These are phyloP conservation scores for Microctenopoma steveboyesi DNA, from an alignment of 2,797 vertebrate genomes.

Conservation along the genomic window DNA sequence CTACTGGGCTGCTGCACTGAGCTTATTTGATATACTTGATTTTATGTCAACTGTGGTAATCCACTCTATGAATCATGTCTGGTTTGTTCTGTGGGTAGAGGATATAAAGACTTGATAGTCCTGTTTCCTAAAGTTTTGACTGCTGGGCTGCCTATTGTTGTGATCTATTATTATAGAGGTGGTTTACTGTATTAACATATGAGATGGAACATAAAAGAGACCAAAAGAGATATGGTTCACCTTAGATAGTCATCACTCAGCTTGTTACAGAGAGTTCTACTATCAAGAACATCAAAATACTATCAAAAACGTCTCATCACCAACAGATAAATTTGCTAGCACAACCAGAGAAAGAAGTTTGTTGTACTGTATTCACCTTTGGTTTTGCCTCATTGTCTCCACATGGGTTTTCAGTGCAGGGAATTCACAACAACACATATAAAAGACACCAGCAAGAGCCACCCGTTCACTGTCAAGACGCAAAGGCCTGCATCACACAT, in stretches of 20 bases:
- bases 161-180: conserved; percentile 41
- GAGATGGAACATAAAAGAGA: neutral
- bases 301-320: conserved; percentile 11
- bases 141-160: conserved; percentile 33
- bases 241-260: conserved; percentile 32
- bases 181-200: conserved; percentile 23
- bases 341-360: neutral
- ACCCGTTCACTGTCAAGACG: too few species aligned
- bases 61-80: conserved; percentile 71
- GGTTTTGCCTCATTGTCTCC: neutral
- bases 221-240: conserved; percentile 23
- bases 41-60: conserved; percentile 71
- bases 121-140: conserved; percentile 52
- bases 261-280: neutral
- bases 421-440: too few species aligned
- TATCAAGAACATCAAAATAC: conserved; percentile 7
- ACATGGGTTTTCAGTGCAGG: neutral
- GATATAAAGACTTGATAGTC: conserved; percentile 55
- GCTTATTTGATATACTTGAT: conserved; percentile 76
- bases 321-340: neutral
- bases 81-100: conserved; percentile 47
- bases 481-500: too few species aligned
- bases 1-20: conserved; percentile 57
- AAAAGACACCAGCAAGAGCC: too few species aligned
- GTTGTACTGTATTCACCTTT: neutral